Conservation (phyloP, 2,113 vertebrate species). For the Odontophorus gujanensis region DNA sequence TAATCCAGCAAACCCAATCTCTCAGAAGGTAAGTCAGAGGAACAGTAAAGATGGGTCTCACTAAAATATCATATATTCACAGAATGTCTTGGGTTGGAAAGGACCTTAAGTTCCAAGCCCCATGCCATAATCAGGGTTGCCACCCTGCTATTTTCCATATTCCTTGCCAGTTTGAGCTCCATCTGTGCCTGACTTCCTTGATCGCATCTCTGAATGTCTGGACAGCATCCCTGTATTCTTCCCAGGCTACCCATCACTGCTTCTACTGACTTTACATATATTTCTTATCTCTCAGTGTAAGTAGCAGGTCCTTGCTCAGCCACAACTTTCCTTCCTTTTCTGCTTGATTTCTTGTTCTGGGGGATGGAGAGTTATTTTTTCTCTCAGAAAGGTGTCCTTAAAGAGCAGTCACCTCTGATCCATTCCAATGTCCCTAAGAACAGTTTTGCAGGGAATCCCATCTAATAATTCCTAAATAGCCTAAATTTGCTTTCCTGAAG, state of each 20-base stretch:
- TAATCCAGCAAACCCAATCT: background rate
- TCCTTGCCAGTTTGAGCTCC: background rate
- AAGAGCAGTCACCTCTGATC: background rate
- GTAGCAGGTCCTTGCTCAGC: too few species aligned
- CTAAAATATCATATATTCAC: background rate
- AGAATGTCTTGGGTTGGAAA: background rate
- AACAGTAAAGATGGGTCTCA: background rate
- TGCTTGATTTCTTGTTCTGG: background rate
- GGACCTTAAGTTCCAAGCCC: background rate
- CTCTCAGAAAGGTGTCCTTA: background rate
- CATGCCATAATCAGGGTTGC: background rate
- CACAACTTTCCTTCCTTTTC: background rate
- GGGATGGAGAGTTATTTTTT: background rate
- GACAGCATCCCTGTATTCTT: background rate
- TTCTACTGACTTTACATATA: background rate
- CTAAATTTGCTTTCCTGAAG: background rate
- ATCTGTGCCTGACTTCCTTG: background rate
- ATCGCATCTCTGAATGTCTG: background rate
- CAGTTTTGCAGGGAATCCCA: background rate
- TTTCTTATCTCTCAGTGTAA: background rate
- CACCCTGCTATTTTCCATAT: background rate
- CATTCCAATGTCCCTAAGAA: background rate
- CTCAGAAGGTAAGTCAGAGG: background rate
- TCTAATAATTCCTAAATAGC: background rate
- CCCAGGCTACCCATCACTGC: background rate